phyloP scores from a whole-genome alignment of 2,113 vertebrate genomes.

The Megaptera novaeangliae region DNA sequence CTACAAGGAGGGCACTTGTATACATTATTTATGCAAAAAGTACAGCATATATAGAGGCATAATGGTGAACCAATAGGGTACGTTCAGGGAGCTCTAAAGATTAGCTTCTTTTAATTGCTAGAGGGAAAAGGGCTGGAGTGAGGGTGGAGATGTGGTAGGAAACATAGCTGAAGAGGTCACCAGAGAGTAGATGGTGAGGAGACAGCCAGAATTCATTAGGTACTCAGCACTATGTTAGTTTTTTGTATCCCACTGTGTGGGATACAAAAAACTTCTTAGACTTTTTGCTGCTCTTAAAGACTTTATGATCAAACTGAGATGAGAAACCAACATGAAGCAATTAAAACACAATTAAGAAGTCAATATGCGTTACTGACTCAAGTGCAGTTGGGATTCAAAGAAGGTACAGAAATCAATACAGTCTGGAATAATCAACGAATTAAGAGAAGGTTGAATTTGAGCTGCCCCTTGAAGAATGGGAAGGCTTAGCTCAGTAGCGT shows the following conservation, averaged over 20 bases:
- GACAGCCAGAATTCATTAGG: background rate
- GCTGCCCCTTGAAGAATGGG: background rate
- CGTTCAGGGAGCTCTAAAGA: background rate
- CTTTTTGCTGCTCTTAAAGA: background rate
- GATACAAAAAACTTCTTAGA: background rate
- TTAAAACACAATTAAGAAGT: background rate
- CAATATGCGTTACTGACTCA: background rate
- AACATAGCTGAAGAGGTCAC: background rate
- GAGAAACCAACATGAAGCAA: background rate
- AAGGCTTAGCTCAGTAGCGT: background rate
- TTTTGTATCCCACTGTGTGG: background rate
- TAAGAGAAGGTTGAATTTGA: background rate
- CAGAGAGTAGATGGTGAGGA: background rate
- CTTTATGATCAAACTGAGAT: background rate
- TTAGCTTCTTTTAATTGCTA: background rate
- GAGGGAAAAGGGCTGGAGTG: background rate
- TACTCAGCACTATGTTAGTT: background rate
- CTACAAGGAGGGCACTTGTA: background rate
- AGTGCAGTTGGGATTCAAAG: slow-evolving; percentile 30
- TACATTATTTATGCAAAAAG: background rate
- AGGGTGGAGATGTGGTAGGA: background rate
- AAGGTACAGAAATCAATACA: slow-evolving; percentile 15
- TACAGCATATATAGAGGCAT: background rate
- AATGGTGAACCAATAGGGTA: background rate
- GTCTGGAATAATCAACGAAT: slow-evolving; percentile 31